Conservation (phyloP, 2,797 vertebrate species). For the Chelonia mydas region DNA sequence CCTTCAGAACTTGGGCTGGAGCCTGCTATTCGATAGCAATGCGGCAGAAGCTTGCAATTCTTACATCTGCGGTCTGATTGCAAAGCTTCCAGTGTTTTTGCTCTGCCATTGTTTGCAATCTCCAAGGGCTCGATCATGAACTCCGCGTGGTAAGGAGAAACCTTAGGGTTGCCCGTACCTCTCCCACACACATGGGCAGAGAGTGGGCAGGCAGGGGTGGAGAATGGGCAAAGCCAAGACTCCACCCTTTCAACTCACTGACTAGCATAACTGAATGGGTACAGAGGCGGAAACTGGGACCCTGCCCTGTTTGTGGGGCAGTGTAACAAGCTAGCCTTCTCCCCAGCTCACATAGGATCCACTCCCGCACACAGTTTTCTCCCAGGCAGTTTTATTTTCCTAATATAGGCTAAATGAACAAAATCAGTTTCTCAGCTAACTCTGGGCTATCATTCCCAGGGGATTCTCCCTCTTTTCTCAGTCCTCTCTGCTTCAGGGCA, state of each 20-base stretch:
- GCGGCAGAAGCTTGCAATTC: background rate
- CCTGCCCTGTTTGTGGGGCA: background rate
- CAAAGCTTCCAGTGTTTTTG: background rate
- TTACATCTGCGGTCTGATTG: background rate
- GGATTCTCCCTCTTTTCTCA: background rate
- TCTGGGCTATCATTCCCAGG: too few relatives aligned
- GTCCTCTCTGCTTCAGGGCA: background rate
- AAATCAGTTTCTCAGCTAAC: background rate
- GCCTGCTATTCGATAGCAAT: background rate
- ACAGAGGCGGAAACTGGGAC: too few relatives aligned
- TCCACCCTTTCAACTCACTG: background rate
- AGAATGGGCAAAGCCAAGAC: background rate
- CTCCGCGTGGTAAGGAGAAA: background rate
- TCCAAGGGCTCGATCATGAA: background rate
- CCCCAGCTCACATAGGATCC: background rate
- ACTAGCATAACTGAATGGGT: background rate
- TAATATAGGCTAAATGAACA: background rate
- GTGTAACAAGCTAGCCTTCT: background rate
- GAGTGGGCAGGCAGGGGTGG: background rate
- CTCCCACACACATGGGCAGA: background rate
- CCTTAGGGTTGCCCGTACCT: background rate
- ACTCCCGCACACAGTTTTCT: background rate
- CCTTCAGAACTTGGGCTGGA: background rate
- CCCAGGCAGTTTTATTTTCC: background rate
- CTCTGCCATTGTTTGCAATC: background rate